phyloP scores from a whole-genome alignment of 64 coral and sea anemone genomes.

The Montipora efflorescens region DNA sequence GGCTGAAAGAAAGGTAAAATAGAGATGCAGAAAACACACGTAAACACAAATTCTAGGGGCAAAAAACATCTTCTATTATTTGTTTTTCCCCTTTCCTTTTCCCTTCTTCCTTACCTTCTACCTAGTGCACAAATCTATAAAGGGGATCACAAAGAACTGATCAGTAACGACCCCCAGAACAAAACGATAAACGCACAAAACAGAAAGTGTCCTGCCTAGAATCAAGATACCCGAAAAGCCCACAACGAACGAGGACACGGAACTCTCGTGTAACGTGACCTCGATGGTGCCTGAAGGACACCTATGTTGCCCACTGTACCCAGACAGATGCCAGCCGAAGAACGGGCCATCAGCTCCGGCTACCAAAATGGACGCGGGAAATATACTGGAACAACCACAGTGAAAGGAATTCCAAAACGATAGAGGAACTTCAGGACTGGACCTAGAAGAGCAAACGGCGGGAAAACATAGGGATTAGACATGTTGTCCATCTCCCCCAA shows the following conservation, averaged over 20 bases:
- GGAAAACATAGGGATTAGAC: too few species aligned
- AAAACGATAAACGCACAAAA: not conserved
- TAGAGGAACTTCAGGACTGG: too few species aligned
- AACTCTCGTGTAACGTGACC: not conserved
- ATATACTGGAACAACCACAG: constrained; percentile 18
- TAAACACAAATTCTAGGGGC: not conserved
- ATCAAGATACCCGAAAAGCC: constrained; percentile 23
- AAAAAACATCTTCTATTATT: not conserved
- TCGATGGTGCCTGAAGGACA: constrained; percentile 2
- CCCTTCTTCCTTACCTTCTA: not conserved
- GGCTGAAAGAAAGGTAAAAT: not conserved
- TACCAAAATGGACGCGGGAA: constrained; percentile 24
- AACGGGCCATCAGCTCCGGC: constrained; percentile 29
- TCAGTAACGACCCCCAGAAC: not conserved
- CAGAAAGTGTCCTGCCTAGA: not conserved
- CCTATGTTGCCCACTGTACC: not conserved
- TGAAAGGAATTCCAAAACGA: not conserved
- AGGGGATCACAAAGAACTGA: not conserved
- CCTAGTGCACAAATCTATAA: not conserved
- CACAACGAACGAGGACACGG: constrained; percentile 26
- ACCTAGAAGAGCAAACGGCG: too few species aligned
- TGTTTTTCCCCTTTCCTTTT: not conserved
- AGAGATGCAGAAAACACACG: not conserved
- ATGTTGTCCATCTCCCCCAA: too few species aligned
- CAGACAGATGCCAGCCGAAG: not conserved